phyloP scores from a whole-genome alignment of 2,888 invertebrate genomes.

The Strigamia crassipes region DNA sequence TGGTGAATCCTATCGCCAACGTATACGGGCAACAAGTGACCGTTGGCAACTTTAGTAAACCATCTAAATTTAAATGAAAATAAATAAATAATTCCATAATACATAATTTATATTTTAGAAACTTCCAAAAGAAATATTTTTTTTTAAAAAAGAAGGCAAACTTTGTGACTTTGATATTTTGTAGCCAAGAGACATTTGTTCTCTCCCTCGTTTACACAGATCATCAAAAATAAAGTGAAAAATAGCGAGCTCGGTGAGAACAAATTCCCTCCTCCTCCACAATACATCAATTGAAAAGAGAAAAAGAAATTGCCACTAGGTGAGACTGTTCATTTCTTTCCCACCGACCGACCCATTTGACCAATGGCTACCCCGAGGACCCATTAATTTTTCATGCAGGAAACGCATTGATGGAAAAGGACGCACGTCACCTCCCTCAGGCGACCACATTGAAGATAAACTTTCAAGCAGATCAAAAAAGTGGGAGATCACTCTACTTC shows the following conservation, averaged over 20 bases:
- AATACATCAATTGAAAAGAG: slow-evolving; percentile 20
- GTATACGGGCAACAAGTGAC: slow-evolving; percentile 67
- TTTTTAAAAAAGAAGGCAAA: background rate
- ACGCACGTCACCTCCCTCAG: slow-evolving; percentile 12
- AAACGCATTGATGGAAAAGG: slow-evolving; percentile 3
- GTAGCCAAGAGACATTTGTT: slow-evolving; percentile 21
- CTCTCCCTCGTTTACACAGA: background rate
- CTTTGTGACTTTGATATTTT: background rate
- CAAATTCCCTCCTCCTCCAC: slow-evolving; percentile 7
- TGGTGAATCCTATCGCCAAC: slow-evolving; percentile 87
- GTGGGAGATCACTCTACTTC: background rate
- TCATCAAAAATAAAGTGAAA: slow-evolving; percentile 34
- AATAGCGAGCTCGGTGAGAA: slow-evolving; percentile 2
- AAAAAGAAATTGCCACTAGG: slow-evolving; percentile 22
- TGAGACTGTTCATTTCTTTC: slow-evolving; percentile 34
- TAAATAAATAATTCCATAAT: background rate
- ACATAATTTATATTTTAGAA: background rate
- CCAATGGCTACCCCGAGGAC: slow-evolving; percentile 26
- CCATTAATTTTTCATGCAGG: slow-evolving; percentile 37
- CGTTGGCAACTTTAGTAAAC: slow-evolving; percentile 47
- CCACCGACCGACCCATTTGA: slow-evolving; percentile 8
- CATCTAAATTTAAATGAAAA: slow-evolving; percentile 37
- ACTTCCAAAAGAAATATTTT: background rate
- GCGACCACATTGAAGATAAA: slow-evolving; percentile 12
- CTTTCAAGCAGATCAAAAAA: slow-evolving; percentile 15